Conservation (phyloP, 2,113 vertebrate genomes). For the Pterocles burchelli region DNA sequence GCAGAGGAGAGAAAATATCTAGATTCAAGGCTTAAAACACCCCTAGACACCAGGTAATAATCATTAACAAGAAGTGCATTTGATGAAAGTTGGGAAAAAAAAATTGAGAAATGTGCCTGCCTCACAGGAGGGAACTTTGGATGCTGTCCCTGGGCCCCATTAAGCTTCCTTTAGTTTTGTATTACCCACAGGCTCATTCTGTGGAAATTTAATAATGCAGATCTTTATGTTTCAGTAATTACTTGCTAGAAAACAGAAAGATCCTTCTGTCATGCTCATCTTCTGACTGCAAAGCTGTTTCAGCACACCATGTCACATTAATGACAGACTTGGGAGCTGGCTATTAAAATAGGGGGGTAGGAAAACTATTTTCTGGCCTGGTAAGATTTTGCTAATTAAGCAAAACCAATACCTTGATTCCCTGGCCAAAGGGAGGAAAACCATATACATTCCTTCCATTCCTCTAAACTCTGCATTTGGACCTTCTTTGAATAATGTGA, state of each 20-base stretch:
- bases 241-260: not conserved
- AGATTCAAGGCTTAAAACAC: not conserved
- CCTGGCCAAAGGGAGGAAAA: not conserved
- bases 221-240: conserved; percentile 11
- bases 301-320: not conserved
- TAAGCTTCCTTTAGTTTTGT: not conserved
- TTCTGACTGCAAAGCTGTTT: not conserved
- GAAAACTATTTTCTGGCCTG: not conserved
- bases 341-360: not conserved
- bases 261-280: not conserved
- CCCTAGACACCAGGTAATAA: not conserved
- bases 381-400: not conserved
- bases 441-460: not conserved
- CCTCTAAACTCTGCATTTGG: not conserved
- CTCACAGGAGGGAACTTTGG: not conserved
- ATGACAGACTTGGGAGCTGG: not conserved
- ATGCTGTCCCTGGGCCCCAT: not conserved
- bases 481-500: not conserved
- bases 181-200: not conserved
- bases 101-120: not conserved
- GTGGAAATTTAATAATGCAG: conserved; percentile 13
- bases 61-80: not conserved
- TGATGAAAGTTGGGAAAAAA: not conserved
- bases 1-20: not conserved
- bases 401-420: not conserved